These are phyloP conservation scores for Megalops atlanticus DNA, from an alignment of 2,113 vertebrate genomes.

Conservation along the genomic window DNA sequence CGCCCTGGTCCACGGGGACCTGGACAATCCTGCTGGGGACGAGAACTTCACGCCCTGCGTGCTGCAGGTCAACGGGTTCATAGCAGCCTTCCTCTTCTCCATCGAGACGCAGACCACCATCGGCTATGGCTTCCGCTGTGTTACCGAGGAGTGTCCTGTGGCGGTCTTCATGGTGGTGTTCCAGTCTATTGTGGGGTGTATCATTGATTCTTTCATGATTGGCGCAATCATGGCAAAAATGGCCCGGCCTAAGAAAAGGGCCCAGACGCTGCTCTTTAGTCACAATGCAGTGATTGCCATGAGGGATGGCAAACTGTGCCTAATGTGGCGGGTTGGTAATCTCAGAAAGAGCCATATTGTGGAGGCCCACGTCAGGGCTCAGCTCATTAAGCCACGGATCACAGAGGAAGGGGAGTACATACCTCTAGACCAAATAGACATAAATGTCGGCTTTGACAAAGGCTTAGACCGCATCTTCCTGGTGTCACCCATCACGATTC, in stretches of 20 bases:
- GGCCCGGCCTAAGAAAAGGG: constrained; percentile 95
- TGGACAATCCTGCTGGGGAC: constrained; percentile 84
- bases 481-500: constrained; percentile 93
- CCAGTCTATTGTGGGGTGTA: constrained; percentile 95
- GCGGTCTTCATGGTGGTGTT: constrained; percentile 97
- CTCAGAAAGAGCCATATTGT: constrained; percentile 97
- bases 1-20: constrained; percentile 90
- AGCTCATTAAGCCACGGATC: constrained; percentile 93
- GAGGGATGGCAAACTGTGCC: constrained; percentile 90
- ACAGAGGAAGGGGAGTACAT: constrained; percentile 96
- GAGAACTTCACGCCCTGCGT: constrained; percentile 91
- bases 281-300: constrained; percentile 92
- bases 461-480: constrained; percentile 95
- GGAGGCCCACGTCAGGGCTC: constrained; percentile 93
- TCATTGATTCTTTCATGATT: constrained; percentile 98
- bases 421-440: constrained; percentile 95
- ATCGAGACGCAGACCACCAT: constrained; percentile 98
- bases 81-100: constrained; percentile 96
- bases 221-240: constrained; percentile 99
- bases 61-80: constrained; percentile 92
- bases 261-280: constrained; percentile 93
- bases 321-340: constrained; percentile 98
- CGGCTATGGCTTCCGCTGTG: constrained; percentile 93
- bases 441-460: constrained; percentile 96
- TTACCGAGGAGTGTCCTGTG: constrained; percentile 92